Conservation (phyloP, 2,113 vertebrate species). For the Drymodes brunneopygia region DNA sequence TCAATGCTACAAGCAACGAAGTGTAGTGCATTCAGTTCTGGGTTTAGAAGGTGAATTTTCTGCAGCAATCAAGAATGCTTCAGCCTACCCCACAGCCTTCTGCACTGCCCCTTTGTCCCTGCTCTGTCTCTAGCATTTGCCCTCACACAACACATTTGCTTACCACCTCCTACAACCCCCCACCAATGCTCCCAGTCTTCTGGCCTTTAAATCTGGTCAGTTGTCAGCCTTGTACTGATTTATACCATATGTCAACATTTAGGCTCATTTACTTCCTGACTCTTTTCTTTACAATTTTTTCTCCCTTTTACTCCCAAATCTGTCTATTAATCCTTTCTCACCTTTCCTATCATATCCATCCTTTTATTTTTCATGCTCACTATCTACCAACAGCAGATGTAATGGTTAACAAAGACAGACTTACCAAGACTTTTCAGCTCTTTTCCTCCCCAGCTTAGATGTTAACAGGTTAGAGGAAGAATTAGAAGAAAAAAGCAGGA, state of each 20-base stretch:
- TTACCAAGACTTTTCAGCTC: not conserved
- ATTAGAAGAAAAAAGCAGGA: not conserved
- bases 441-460: not conserved
- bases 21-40: not conserved
- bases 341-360: not conserved
- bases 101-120: not conserved
- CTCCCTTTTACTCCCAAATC: not conserved
- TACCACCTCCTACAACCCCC: not conserved
- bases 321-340: not conserved
- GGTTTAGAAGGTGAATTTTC: not conserved
- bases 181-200: rapidly evolving
- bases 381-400: not conserved
- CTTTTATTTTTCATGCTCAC: not conserved
- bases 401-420: not conserved
- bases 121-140: not conserved
- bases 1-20: not conserved
- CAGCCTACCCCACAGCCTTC: not conserved
- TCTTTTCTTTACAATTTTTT: not conserved
- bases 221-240: not conserved
- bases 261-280: not conserved
- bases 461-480: not conserved
- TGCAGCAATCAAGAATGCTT: not conserved
- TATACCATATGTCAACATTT: not conserved
- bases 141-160: not conserved
- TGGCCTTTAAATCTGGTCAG: rapidly evolving